Evolutionary conservation across 2,888 invertebrate genomes (phyloP).

Genomic region (Eupeodes latifasciatus): DNA sequence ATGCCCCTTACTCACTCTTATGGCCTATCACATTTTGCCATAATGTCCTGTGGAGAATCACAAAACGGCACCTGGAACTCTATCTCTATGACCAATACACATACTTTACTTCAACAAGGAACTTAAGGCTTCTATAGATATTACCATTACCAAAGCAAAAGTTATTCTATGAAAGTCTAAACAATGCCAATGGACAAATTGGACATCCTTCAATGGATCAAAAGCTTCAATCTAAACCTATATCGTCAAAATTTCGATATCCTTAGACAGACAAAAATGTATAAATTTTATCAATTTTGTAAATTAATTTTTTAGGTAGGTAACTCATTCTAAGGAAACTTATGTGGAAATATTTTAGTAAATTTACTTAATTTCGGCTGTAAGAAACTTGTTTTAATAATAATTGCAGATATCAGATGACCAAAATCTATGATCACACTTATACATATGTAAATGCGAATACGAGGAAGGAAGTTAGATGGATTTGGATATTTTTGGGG

Average conservation of each 20-base stretch:
- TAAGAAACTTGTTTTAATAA: slow-evolving; percentile 64
- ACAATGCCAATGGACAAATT: slow-evolving; percentile 41
- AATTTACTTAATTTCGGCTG: slow-evolving; percentile 64
- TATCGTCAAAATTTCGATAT: slow-evolving; percentile 35
- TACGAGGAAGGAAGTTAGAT: neutral
- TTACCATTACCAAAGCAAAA: neutral
- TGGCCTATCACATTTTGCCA: neutral
- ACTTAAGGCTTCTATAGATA: neutral
- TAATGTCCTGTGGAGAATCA: slow-evolving; percentile 43
- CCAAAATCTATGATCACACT: slow-evolving; percentile 22
- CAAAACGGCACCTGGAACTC: slow-evolving; percentile 25
- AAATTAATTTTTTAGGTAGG: neutral
- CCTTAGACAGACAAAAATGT: neutral
- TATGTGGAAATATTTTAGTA: slow-evolving; percentile 44
- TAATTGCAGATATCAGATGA: slow-evolving; percentile 62
- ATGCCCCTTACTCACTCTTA: neutral
- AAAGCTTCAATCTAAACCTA: slow-evolving; percentile 33
- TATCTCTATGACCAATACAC: neutral
- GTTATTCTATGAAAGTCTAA: slow-evolving; percentile 40
- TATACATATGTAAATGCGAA: neutral
- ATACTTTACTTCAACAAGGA: neutral
- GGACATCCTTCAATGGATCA: slow-evolving; percentile 64
- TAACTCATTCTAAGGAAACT: neutral
- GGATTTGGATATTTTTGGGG: neutral
- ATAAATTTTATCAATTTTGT: neutral